A percentile compares a stretch with the other conserved stretches of the same genome.
Evolutionary conservation across 1,140 invertebrate genomes (phyloP).

Genomic region (Lethocerus indicus): DNA sequence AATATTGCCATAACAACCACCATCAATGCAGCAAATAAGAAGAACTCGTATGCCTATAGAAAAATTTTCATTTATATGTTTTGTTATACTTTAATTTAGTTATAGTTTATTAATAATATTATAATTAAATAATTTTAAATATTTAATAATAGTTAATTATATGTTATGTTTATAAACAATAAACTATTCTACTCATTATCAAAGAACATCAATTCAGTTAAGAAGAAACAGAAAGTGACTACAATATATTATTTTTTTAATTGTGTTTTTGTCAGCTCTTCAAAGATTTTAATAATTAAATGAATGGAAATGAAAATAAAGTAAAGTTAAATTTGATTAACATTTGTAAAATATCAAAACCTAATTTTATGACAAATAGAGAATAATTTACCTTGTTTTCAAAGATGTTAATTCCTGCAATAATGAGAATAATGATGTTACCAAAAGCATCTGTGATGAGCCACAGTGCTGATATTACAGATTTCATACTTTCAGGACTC

Average conservation of each 20-base stretch:
- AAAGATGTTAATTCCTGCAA: slow-evolving; percentile 39
- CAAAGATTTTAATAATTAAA: not conserved
- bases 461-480: slow-evolving; percentile 78
- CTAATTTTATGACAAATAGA: not conserved
- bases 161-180: not conserved
- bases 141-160: not conserved
- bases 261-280: not conserved
- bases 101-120: slow-evolving; percentile 8
- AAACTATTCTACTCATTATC: not conserved
- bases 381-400: slow-evolving; percentile 27
- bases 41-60: slow-evolving; percentile 66
- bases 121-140: not conserved
- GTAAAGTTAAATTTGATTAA: not conserved
- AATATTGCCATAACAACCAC: slow-evolving; percentile 65
- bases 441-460: slow-evolving; percentile 78
- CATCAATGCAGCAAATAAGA: slow-evolving; percentile 79
- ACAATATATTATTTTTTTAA: not conserved
- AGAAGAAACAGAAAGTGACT: no score
- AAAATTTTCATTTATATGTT: no score
- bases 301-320: not conserved
- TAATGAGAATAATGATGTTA: slow-evolving; percentile 75
- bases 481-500: slow-evolving; percentile 83
- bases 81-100: no score
- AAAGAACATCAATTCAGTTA: not conserved
- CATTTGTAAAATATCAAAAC: not conserved